Conservation (phyloP, 1,140 invertebrate genomes). For the Drosophila nikananu region DNA sequence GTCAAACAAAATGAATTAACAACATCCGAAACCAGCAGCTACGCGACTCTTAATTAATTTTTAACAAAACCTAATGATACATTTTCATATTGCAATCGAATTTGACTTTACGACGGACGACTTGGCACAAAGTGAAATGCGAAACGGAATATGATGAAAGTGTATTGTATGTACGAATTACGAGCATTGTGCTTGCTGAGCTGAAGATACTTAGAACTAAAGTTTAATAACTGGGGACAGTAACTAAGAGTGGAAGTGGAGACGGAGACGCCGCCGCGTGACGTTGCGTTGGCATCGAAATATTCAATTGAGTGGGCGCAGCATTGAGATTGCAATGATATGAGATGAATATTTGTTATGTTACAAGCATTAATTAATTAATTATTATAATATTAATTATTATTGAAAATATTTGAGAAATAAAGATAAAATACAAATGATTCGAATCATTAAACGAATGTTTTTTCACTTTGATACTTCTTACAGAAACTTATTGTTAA, state of each 20-base stretch:
- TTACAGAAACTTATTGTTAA: slow-evolving; percentile 8
- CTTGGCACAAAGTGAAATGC: slow-evolving; percentile 37
- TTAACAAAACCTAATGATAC: slow-evolving; percentile 56
- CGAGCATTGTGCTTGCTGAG: slow-evolving; percentile 31
- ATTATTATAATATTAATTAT: slow-evolving; percentile 84
- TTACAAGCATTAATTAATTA: slow-evolving; percentile 83
- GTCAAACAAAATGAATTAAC: slow-evolving; percentile 52
- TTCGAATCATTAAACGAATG: slow-evolving; percentile 73
- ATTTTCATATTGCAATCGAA: slow-evolving; percentile 72
- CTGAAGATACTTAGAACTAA: slow-evolving; percentile 52
- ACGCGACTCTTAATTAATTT: slow-evolving; percentile 60
- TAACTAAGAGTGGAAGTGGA: slow-evolving; percentile 21
- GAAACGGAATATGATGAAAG: slow-evolving; percentile 15
- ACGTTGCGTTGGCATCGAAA: slow-evolving; percentile 43
- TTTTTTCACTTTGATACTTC: not conserved
- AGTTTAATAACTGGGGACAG: slow-evolving; percentile 37
- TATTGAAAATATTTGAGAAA: slow-evolving; percentile 84
- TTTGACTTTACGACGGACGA: slow-evolving; percentile 26
- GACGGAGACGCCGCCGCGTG: slow-evolving; percentile 24
- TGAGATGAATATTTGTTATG: slow-evolving; percentile 82
- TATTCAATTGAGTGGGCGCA: slow-evolving; percentile 54
- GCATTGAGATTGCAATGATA: slow-evolving; percentile 66
- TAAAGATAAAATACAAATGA: slow-evolving; percentile 82
- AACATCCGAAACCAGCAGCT: slow-evolving; percentile 50
- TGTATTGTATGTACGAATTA: slow-evolving; percentile 36